phyloP scores from a whole-genome alignment of 2,113 vertebrate species.

The Ochotona princeps region DNA sequence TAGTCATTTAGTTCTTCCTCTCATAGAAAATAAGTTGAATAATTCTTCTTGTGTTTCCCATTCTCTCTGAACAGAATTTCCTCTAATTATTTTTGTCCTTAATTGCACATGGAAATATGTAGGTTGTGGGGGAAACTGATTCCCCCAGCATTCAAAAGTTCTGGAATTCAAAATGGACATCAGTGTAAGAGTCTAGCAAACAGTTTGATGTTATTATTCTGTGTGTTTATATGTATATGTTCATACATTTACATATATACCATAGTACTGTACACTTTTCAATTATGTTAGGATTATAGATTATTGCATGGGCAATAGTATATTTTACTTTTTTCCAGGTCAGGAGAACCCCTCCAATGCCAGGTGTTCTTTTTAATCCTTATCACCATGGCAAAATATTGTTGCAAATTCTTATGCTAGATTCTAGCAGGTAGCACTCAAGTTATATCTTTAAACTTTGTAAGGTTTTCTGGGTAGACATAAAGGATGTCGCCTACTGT shows the following conservation, averaged over 20 bases:
- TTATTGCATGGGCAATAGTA: not conserved
- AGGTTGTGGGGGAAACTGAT: not conserved
- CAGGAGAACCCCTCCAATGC: not conserved
- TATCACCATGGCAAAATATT: not conserved
- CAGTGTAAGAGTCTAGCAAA: not conserved
- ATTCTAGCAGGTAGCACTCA: not conserved
- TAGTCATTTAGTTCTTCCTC: slow-evolving; percentile 63
- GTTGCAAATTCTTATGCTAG: not conserved
- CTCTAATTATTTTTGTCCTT: slow-evolving; percentile 56
- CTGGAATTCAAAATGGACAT: slow-evolving; percentile 27
- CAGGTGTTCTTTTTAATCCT: not conserved
- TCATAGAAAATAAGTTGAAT: slow-evolving; percentile 56
- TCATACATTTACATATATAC: not conserved
- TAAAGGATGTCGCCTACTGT: not conserved
- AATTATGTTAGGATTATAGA: not conserved
- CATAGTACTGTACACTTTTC: not conserved
- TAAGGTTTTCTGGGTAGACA: not conserved
- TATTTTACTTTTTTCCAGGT: not conserved
- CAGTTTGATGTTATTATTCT: not conserved
- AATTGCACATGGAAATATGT: slow-evolving; percentile 26
- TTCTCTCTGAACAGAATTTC: slow-evolving; percentile 63
- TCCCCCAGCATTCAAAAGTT: not conserved
- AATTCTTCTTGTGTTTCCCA: slow-evolving; percentile 21
- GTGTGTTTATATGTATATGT: not conserved
- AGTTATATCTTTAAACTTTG: not conserved